phyloP scores from a whole-genome alignment of 2,888 invertebrate species.

The Drosophila lacicola region DNA sequence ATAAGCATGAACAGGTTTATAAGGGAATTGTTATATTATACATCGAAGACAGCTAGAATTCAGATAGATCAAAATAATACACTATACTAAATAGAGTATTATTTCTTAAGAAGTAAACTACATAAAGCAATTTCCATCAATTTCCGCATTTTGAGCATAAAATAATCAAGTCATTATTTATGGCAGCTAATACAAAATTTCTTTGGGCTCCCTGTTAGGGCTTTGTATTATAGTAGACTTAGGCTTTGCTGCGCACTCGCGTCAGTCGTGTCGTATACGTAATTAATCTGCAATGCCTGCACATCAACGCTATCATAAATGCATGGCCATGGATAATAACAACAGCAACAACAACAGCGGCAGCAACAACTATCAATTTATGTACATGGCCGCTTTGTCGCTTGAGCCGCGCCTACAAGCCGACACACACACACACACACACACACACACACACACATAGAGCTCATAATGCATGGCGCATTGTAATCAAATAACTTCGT shows the following conservation, averaged over 20 bases:
- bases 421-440: constrained; percentile 1
- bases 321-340: constrained; percentile 40
- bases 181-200: not conserved
- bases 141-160: too few species aligned
- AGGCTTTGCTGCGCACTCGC: not conserved
- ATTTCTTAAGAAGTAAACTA: too few species aligned
- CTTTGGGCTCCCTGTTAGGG: constrained; percentile 2
- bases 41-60: too few species aligned
- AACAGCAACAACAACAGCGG: constrained; percentile 17
- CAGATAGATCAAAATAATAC: too few species aligned
- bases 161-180: not conserved
- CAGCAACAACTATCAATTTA: constrained; percentile 38
- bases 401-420: constrained; percentile 20
- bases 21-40: too few species aligned
- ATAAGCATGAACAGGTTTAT: not conserved
- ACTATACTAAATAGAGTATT: too few species aligned
- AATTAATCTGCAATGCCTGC: constrained; percentile 53
- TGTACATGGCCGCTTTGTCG: constrained; percentile 22
- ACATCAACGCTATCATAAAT: constrained; percentile 57
- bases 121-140: too few species aligned
- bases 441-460: constrained; percentile 1
- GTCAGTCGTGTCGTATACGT: constrained; percentile 38
- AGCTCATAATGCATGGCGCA: constrained; percentile 41
- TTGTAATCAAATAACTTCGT: constrained; percentile 67
- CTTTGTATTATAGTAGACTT: constrained; percentile 1